Base-by-base conservation (phyloP, 2,797 vertebrate genomes). In the Sebastes kiyomatsui region DNA sequence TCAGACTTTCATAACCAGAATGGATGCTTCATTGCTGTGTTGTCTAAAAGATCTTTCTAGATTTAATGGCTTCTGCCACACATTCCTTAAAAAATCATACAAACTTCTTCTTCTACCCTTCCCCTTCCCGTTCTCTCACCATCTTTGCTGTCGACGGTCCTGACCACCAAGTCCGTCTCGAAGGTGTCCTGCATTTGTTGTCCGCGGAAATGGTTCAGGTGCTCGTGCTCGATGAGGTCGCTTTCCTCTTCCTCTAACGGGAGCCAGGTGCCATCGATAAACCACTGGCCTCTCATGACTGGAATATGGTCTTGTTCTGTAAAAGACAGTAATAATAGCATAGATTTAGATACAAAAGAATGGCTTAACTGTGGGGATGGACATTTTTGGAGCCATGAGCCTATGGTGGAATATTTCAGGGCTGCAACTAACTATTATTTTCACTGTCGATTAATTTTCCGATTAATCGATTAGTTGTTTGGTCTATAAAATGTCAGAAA, bases 231-330 rank as follows among this genome's bases (percentile, higher is more conserved):
- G 60, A 99, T 98, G 49, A 98, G 95, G 89, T 99, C 97, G 54
- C 98, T 97, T 91, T 99, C 98, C 13, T 99, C 98, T 86, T 99
- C 97, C 79, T 99, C 99, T 65, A 99, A 89, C 2, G 98, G 98
- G 23, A 97, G 97, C 99, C 98, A 99, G 0, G 97, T 98, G 20
- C 98, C 98, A 25, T 99, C 98, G 35, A 98, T 96, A 88, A 99
- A 99, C 99, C 98, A 99, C 91, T 99, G 98, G 2, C 98, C 98
- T 88, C 99, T 97, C 98, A 99, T 99, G 42, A 99, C 98, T 12
- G 98, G 97, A 90, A 99, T 99, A 86, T 96, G 96, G 88, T 99
- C 98, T 2, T 97, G 94, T 87, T 98, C 99, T 99, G 92, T 55
- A 93, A 88, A 6, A 66, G 6, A 62, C 7, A 14, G 8, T 10